Conservation (phyloP, 2,797 vertebrate species). For the Diplodus puntazzo region DNA sequence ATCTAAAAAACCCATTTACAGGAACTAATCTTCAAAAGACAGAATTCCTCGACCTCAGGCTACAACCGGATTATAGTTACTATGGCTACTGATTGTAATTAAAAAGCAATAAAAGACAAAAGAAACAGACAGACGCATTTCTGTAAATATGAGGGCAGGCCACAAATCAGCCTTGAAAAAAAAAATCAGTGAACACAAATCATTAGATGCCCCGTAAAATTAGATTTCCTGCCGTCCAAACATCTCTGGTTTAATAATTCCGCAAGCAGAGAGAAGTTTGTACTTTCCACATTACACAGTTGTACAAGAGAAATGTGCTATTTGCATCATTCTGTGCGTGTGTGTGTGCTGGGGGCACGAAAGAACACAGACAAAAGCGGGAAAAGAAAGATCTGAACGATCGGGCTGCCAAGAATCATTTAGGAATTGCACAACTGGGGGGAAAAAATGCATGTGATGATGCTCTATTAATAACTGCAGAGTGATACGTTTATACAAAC, state of each 20-base stretch:
- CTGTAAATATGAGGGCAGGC: conserved; percentile 10
- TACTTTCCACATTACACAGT: conserved; percentile 42
- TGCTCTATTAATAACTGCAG: conserved; percentile 68
- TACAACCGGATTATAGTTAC: conserved; percentile 78
- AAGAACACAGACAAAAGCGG: conserved; percentile 13
- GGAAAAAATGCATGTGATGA: conserved; percentile 45
- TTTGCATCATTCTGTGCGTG: conserved; percentile 37
- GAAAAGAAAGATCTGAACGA: not conserved
- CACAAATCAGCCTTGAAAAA: conserved; percentile 14
- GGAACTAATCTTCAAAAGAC: conserved; percentile 82
- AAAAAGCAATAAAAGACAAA: conserved; percentile 73
- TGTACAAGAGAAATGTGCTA: conserved; percentile 25
- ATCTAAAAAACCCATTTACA: conserved; percentile 77
- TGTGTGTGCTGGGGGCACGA: conserved; percentile 3
- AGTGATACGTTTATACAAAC: conserved; percentile 67
- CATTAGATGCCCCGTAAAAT: conserved; percentile 70
- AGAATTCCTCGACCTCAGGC: conserved; percentile 71
- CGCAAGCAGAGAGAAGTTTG: conserved; percentile 32
- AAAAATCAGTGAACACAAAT: conserved; percentile 66
- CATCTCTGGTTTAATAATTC: conserved; percentile 56
- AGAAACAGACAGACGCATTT: conserved; percentile 54
- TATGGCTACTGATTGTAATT: conserved; percentile 81
- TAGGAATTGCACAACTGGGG: conserved; percentile 22
- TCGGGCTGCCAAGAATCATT: conserved; percentile 35
- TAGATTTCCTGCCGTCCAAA: conserved; percentile 73